phyloP scores from a whole-genome alignment of 1,140 invertebrate genomes.

The Holcopasites calliopsidis region DNA sequence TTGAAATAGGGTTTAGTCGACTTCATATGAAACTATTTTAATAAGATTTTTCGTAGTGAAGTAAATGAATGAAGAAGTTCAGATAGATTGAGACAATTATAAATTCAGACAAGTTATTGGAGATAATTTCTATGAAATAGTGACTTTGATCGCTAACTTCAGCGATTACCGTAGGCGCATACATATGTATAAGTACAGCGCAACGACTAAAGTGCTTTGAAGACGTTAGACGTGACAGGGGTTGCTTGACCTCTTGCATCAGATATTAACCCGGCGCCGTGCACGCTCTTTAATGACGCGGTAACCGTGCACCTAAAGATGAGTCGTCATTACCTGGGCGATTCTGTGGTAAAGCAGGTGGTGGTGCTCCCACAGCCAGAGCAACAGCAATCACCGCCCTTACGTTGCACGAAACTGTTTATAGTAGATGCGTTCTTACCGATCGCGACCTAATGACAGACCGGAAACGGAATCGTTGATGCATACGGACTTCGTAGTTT shows the following conservation, averaged over 20 bases:
- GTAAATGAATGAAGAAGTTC: too few species aligned
- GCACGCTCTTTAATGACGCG: slow-evolving; percentile 3
- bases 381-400: slow-evolving; percentile 56
- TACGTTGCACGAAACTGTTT: slow-evolving; percentile 56
- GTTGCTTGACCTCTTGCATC: background rate
- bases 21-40: too few species aligned
- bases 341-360: slow-evolving; percentile 63
- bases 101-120: too few species aligned
- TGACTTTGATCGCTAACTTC: too few species aligned
- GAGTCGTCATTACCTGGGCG: slow-evolving; percentile 51
- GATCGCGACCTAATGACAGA: slow-evolving; percentile 56
- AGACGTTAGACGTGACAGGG: background rate
- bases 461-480: slow-evolving; percentile 44
- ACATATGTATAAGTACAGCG: too few species aligned
- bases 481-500: slow-evolving; percentile 22
- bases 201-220: too few species aligned
- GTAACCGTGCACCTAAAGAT: slow-evolving; percentile 39
- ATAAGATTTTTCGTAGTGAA: too few species aligned
- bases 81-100: too few species aligned
- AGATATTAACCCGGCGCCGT: slow-evolving; percentile 13
- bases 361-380: slow-evolving; percentile 58
- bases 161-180: too few species aligned
- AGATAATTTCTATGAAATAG: too few species aligned
- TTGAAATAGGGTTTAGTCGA: too few species aligned
- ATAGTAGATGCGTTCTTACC: slow-evolving; percentile 31